Percentiles rank a stretch among this genome's conserved stretches.
These are phyloP conservation scores for Trichechus manatus DNA, from an alignment of 2,113 vertebrate species.

Conservation along the genomic window DNA sequence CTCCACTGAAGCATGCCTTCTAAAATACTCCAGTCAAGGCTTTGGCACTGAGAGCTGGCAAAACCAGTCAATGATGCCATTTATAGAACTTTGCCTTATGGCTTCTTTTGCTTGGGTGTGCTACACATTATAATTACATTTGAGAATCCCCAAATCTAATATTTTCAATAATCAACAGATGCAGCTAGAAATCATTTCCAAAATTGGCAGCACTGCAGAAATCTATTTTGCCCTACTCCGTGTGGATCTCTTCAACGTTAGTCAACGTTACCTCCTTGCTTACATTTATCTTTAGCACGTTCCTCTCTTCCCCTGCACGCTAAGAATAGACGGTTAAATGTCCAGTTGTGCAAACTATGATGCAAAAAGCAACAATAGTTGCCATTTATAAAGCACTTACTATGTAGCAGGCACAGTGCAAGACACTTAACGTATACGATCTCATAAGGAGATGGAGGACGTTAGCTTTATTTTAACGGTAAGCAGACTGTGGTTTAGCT, in stretches of 20 bases:
- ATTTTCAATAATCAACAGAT: conserved; percentile 52
- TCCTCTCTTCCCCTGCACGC: not conserved
- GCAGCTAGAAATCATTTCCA: not conserved
- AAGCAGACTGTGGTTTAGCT: not conserved
- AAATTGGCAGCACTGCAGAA: not conserved
- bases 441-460: not conserved
- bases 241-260: not conserved
- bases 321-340: not conserved
- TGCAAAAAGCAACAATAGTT: not conserved
- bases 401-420: not conserved
- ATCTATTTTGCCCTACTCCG: not conserved
- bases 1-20: not conserved
- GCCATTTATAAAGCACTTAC: not conserved
- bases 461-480: not conserved
- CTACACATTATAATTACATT: conserved; percentile 2
- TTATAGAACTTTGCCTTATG: conserved; percentile 13
- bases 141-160: not conserved
- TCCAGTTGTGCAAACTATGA: not conserved
- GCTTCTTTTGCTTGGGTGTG: not conserved
- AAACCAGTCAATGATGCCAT: not conserved
- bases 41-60: not conserved
- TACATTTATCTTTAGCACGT: not conserved
- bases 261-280: not conserved
- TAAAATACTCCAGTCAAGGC: not conserved
- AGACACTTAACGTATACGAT: not conserved